Base-by-base conservation (phyloP, 37 sponge, comb jelly and placozoan genomes). In the Cliona cf. orientalis region DNA sequence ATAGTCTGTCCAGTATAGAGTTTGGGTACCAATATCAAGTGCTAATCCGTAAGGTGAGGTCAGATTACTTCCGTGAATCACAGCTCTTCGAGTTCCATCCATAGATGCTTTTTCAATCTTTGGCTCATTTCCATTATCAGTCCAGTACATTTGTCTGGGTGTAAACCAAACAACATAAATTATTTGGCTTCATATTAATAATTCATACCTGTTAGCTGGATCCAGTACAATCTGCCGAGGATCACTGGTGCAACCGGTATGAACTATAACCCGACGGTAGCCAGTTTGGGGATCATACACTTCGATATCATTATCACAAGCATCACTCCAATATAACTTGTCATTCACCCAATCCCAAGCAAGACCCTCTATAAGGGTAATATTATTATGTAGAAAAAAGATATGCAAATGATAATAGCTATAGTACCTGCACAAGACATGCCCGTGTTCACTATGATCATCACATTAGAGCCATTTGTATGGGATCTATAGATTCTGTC, bases 71-170 rank as follows among this genome's bases (percentile, higher is more conserved):
- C 5, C 21, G 45, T 77, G 83, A n/a, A 91, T 72, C 5, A 70
- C 58, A 28, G 3, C n/a, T 37, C 82, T 46, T 25, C 62, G 29
- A 7, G 42, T 45, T 19, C 93, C 93, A 42, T 93, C 93, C 89
- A 93, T 88, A 23, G 80, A 81, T 0, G 89, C 77, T 7, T 83
- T 69, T 23, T 80, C 78, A 66, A 93, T 93, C 62, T 45, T 81
- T 7, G 75, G 39, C 1, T 28, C 28, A 19, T 21, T 26, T 3
- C 91, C 91, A 73, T 66, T 75, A 42, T 81, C 91, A 23, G 82
- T 75, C 91, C 91, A 91, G 66, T 85, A 91, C 78, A 91, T 61
- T 1, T 43, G 5, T n/a, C 90, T 89, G 41, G 26, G 23, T 21
- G 64, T 25, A 26, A 6, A 14, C n/a, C n/a, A n/a, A n/a, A n/a